Evolutionary conservation across 2,113 vertebrate species (phyloP).

Genomic region (Ahaetulla prasina): DNA sequence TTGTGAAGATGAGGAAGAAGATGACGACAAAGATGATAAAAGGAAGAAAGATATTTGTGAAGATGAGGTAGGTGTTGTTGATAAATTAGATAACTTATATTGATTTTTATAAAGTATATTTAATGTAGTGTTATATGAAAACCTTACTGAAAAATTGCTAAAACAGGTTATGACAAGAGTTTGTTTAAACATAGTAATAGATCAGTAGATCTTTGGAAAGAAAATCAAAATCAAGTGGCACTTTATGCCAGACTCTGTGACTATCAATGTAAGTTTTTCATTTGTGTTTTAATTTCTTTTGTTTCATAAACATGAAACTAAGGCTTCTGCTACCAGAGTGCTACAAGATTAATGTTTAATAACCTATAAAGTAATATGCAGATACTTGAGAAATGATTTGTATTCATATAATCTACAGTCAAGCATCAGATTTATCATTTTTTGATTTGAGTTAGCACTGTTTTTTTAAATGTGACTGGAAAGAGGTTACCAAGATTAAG

Average conservation of each 20-base stretch:
- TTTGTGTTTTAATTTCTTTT: constrained; percentile 42
- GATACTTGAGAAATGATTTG: not conserved
- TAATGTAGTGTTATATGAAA: not conserved
- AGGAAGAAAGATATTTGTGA: constrained; percentile 88
- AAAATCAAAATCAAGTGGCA: not conserved
- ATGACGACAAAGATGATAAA: constrained; percentile 86
- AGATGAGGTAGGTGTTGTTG: constrained; percentile 78
- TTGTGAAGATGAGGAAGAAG: constrained; percentile 91
- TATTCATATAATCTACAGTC: not conserved
- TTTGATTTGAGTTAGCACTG: not conserved
- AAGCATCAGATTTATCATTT: not conserved
- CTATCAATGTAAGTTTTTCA: not conserved
- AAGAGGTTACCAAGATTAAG: not conserved
- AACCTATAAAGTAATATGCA: constrained; percentile 1
- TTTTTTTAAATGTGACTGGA: not conserved
- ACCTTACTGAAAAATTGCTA: not conserved
- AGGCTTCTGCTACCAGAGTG: not conserved
- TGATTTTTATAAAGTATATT: not conserved
- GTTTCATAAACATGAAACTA: constrained; percentile 50
- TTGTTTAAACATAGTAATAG: not conserved
- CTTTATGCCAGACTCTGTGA: not conserved
- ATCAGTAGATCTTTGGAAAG: not conserved
- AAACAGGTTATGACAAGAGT: not conserved
- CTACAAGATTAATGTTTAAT: constrained; percentile 2
- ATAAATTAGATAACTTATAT: not conserved